Percentiles rank a stretch among this genome's conserved stretches.
Conservation (phyloP, 1,140 invertebrate genomes). For the Trichomalopsis sarcophagae region DNA sequence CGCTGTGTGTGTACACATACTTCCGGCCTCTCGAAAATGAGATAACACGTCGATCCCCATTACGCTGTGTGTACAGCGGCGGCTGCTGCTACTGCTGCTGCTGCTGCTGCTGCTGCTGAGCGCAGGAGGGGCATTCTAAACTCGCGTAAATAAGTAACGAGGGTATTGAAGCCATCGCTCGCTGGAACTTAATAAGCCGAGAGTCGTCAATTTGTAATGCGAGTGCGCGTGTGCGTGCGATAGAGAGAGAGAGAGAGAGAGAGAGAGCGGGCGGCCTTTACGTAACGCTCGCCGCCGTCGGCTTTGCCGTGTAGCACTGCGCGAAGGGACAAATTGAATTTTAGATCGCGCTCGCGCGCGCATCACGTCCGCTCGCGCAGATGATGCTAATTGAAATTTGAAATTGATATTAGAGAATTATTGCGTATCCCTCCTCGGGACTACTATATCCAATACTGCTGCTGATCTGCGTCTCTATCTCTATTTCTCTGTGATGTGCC, state of each 20-base stretch:
- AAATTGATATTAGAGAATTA: conserved; percentile 77
- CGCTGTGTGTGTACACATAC: too few species aligned
- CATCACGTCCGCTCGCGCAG: conserved; percentile 65
- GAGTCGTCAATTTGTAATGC: conserved; percentile 73
- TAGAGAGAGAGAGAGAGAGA: conserved; percentile 49
- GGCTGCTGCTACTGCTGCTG: background rate
- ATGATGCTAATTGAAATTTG: conserved; percentile 77
- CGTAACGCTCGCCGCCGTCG: conserved; percentile 50
- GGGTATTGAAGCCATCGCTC: conserved; percentile 71
- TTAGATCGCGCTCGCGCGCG: conserved; percentile 73
- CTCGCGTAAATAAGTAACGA: conserved; percentile 73
- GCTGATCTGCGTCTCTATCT: conserved; percentile 57
- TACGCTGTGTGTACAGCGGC: conserved; percentile 52
- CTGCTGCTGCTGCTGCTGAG: background rate
- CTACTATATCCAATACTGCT: conserved; percentile 54
- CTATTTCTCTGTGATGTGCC: background rate
- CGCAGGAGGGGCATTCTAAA: conserved; percentile 68
- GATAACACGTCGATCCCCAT: conserved; percentile 68
- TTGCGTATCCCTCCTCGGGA: conserved; percentile 60
- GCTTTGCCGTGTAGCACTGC: conserved; percentile 33
- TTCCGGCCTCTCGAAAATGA: conserved; percentile 3
- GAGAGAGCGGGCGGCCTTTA: conserved; percentile 59
- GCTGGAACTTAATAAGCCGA: conserved; percentile 74
- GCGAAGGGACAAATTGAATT: conserved; percentile 76
- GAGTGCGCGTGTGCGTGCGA: conserved; percentile 58